Percentiles rank a stretch among this genome's conserved stretches.
These are phyloP conservation scores for Trissolcus basalis DNA, from an alignment of 1,140 invertebrate species.

Conservation along the genomic window DNA sequence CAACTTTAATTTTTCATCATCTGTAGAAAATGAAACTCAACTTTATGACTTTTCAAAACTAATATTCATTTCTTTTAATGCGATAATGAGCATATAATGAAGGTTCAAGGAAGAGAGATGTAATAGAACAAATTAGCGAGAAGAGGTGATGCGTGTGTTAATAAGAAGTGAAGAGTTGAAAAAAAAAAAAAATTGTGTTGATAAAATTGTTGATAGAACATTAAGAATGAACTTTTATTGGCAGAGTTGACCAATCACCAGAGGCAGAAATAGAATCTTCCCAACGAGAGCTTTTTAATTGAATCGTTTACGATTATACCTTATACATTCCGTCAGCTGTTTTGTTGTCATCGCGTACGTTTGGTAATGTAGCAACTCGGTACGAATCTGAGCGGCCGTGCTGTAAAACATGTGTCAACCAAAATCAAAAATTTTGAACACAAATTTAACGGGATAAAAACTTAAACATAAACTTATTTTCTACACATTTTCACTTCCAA, in stretches of 20 bases:
- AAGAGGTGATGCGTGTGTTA: too few species aligned
- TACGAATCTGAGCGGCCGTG: slow-evolving; percentile 95
- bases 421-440: slow-evolving; percentile 59
- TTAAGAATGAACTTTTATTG: slow-evolving; percentile 15
- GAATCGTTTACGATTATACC: slow-evolving; percentile 78
- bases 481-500: too few species aligned
- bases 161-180: slow-evolving; percentile 1
- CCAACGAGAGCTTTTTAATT: slow-evolving; percentile 62
- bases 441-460: slow-evolving; percentile 28
- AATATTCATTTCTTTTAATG: too few species aligned
- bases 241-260: slow-evolving; percentile 45
- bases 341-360: slow-evolving; percentile 94
- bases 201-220: slow-evolving; percentile 7
- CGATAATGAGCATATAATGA: too few species aligned
- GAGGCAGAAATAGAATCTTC: slow-evolving; percentile 14
- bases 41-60: too few species aligned
- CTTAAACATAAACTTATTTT: slow-evolving; percentile 17
- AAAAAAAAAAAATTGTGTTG: slow-evolving; percentile 8
- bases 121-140: too few species aligned
- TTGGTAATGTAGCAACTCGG: slow-evolving; percentile 91
- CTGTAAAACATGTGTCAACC: slow-evolving; percentile 79
- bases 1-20: too few species aligned
- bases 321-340: slow-evolving; percentile 94
- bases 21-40: too few species aligned
- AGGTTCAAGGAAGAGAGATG: not conserved